Conservation (phyloP, 2,113 vertebrate species). For the Micronycteris hirsuta region DNA sequence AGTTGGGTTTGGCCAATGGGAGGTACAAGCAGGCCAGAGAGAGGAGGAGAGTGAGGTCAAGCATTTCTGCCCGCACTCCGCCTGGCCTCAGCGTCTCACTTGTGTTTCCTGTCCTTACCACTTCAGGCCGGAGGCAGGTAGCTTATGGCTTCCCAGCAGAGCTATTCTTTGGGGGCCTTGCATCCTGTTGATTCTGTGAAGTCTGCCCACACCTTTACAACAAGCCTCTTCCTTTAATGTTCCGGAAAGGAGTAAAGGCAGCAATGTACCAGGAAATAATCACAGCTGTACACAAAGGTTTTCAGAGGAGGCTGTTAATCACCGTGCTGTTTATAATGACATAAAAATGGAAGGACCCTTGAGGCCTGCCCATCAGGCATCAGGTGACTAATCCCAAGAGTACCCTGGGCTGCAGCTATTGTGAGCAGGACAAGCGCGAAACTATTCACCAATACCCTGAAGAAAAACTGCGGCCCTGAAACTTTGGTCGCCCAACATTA, state of each 20-base stretch:
- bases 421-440: accelerated
- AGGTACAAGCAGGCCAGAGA: not conserved
- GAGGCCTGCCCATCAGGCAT: no score
- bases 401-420: not conserved
- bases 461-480: not conserved
- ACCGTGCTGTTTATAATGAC: not conserved
- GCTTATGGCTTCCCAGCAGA: not conserved
- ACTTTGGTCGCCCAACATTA: not conserved
- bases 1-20: not conserved
- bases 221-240: not conserved
- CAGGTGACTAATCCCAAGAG: not conserved
- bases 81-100: not conserved
- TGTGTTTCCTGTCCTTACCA: not conserved
- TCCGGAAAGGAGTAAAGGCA: not conserved
- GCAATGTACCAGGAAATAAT: not conserved
- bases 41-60: not conserved
- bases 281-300: not conserved
- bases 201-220: not conserved
- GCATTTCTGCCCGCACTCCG: no score
- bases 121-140: not conserved
- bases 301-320: not conserved
- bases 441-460: not conserved
- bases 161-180: not conserved
- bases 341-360: not conserved
- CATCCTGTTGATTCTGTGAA: not conserved